phyloP scores from a whole-genome alignment of 30 jellyfish, hydroid and myxozoan species.

The Rhopilema esculentum region DNA sequence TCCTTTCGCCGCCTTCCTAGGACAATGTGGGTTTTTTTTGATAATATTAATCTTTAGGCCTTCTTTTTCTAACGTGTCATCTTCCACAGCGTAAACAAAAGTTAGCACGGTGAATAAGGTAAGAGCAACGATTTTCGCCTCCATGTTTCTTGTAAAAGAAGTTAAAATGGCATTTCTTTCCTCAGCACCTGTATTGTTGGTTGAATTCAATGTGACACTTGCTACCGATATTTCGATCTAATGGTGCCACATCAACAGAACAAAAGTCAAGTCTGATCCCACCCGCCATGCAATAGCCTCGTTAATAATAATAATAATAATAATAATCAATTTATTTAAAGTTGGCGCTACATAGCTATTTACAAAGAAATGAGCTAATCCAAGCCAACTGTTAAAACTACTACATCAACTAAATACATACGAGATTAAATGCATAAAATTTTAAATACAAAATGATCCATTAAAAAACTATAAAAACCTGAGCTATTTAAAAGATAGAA shows the following conservation, averaged over 20 bases:
- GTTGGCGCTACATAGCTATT: too few species aligned
- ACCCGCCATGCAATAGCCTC: neutral
- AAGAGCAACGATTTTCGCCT: neutral
- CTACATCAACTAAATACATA: too few species aligned
- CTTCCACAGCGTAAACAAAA: neutral
- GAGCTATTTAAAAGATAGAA: too few species aligned
- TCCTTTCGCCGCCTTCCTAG: slow-evolving; percentile 69
- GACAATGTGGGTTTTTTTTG: slow-evolving; percentile 61
- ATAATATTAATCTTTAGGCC: slow-evolving; percentile 40
- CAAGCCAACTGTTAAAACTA: too few species aligned
- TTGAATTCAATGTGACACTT: neutral
- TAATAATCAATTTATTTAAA: too few species aligned
- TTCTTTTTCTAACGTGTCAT: neutral
- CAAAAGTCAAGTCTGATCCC: neutral
- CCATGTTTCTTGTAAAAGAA: neutral
- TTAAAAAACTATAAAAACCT: too few species aligned
- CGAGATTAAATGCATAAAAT: too few species aligned
- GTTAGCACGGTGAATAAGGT: neutral
- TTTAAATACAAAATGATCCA: too few species aligned
- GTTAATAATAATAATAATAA: neutral
- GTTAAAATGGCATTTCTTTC: neutral
- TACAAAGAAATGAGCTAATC: too few species aligned
- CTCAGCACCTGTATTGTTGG: neutral
- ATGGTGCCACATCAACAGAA: neutral
- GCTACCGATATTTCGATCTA: neutral